Evolutionary conservation across 2,888 invertebrate genomes (phyloP), one percentile per base, ranked within the genome.

Genomic region (Diogma glabrata): DNA sequence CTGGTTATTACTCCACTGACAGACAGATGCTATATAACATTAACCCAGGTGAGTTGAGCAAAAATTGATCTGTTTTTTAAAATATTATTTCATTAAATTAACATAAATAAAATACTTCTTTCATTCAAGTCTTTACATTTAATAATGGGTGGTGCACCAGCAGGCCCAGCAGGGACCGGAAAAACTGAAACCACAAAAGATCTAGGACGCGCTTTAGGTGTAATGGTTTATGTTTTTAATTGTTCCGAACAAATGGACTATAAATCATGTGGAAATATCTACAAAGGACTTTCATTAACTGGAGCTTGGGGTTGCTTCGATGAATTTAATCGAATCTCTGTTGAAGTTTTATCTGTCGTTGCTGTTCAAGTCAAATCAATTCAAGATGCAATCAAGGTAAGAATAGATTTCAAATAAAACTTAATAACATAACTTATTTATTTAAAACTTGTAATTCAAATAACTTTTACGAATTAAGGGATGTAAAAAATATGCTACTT

Each of bases 221-320:
- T 94, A 64, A 92, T 94, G 92, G 94, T 94, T 6, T 94, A 94
- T 61, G 94, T 94, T n/a, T 93, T 93, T 72, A 94, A 94, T 68
- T 94, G 93, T 68, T 93, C 93, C 0, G 93, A 94, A 66, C 93
- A 94, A 74, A 93, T 94, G 93, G 94, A 94, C 69, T 94, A 93
- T 71, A 90, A 89, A 70, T 92, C 92, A 3, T 86, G 91, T 59
- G 94, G 90, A 20, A 91, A 90, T 66, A 94, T 94, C 69, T 94
- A 92, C 71, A 94, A 94, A 73, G 94, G 78, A 65, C 56, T 67
- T 10, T 61, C 67, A 7, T 67, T 67, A 47, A 65, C 66, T 1
- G 94, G 94, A 1, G 89, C 92, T 10, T 94, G 94, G 94, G 94
- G 94, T 26, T 95, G 95, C 66, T 95, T 95, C 67, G 94, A 95